Conservation (phyloP, 2,888 invertebrate species). For the Oscheius onirici region DNA sequence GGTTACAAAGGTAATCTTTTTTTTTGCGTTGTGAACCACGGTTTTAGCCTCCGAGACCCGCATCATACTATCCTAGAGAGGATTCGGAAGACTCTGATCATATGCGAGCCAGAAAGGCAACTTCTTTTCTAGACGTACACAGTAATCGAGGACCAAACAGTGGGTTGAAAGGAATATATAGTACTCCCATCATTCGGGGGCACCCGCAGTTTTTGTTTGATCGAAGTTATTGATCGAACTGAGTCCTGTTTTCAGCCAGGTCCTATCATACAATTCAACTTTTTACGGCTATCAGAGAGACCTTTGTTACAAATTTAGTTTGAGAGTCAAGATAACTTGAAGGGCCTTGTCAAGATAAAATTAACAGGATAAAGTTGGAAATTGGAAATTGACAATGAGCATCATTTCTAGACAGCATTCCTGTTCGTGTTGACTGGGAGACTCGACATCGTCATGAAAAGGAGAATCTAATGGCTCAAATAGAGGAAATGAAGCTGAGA, state of each 20-base stretch:
- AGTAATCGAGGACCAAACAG: not conserved
- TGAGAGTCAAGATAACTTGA: too few relatives aligned
- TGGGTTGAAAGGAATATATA: not conserved
- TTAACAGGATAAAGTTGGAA: too few relatives aligned
- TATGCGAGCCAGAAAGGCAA: slow-evolving; percentile 40
- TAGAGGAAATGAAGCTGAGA: slow-evolving; percentile 56
- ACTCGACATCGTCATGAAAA: slow-evolving; percentile 50
- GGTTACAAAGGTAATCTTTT: not conserved
- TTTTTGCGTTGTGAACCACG: not conserved
- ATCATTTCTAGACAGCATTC: slow-evolving; percentile 38
- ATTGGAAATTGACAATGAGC: too few relatives aligned
- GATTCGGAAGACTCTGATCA: slow-evolving; percentile 53
- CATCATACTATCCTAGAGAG: slow-evolving; percentile 49
- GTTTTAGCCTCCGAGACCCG: slow-evolving; percentile 41
- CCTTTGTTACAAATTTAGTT: too few relatives aligned
- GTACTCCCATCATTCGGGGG: too few relatives aligned
- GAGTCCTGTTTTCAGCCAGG: too few relatives aligned
- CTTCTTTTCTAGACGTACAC: slow-evolving; percentile 45
- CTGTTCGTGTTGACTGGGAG: slow-evolving; percentile 43
- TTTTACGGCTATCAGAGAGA: too few relatives aligned
- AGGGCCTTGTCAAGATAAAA: too few relatives aligned
- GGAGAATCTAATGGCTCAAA: slow-evolving; percentile 53
- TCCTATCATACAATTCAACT: too few relatives aligned
- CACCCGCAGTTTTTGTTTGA: too few relatives aligned
- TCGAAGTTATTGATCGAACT: too few relatives aligned